These are phyloP conservation scores for Dryomyza anilis DNA, from an alignment of 2,888 invertebrate species.

Conservation along the genomic window DNA sequence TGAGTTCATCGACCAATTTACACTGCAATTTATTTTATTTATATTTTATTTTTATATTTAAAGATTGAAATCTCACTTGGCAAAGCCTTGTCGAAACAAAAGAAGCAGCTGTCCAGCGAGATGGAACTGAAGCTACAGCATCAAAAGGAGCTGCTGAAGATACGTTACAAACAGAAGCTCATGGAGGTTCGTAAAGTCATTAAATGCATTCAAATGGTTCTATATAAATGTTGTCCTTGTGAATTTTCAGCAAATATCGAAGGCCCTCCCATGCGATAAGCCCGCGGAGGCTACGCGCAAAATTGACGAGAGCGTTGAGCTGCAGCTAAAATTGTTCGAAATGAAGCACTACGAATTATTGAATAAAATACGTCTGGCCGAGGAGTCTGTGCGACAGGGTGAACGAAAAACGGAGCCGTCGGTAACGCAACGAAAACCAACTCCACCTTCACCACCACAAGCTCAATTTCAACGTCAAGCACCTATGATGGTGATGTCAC, in stretches of 20 bases:
- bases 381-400: slow-evolving; percentile 22
- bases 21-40: neutral
- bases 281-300: slow-evolving; percentile 36
- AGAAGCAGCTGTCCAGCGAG: slow-evolving; percentile 45
- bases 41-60: neutral
- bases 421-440: no score
- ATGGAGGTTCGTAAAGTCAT: slow-evolving; percentile 44
- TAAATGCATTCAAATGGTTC: neutral
- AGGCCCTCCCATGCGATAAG: slow-evolving; percentile 30
- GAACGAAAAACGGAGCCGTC: neutral
- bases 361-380: slow-evolving; percentile 43
- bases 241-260: slow-evolving; percentile 40
- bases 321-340: slow-evolving; percentile 50
- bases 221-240: neutral
- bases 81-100: slow-evolving; percentile 52
- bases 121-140: slow-evolving; percentile 50
- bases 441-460: no score
- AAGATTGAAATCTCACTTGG: slow-evolving; percentile 50
- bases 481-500: no score
- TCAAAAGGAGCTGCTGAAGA: slow-evolving; percentile 49
- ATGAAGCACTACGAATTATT: slow-evolving; percentile 46
- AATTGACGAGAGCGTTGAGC: slow-evolving; percentile 47
- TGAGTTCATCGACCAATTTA: no score
- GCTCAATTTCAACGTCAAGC: no score
- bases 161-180: slow-evolving; percentile 51